Percentiles rank a stretch among this genome's conserved stretches.
Evolutionary conservation across 1,140 invertebrate species (phyloP).

Genomic region (Aplysia californica): DNA sequence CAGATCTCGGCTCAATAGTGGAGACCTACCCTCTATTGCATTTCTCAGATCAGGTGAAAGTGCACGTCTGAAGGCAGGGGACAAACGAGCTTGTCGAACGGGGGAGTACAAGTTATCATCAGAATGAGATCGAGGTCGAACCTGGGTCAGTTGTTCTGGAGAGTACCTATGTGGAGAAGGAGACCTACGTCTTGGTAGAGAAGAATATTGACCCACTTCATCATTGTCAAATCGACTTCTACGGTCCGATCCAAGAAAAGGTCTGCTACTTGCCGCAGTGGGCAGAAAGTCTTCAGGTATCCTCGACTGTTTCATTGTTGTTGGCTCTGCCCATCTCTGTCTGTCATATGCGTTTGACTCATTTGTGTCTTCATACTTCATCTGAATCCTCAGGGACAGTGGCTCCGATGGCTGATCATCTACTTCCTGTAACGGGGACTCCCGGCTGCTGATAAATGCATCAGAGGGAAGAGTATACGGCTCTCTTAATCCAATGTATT

Average conservation of each 20-base stretch:
- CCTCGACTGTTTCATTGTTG: too few species aligned
- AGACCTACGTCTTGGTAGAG: background rate
- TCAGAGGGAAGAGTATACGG: background rate
- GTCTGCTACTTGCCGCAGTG: background rate
- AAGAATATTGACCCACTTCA: background rate
- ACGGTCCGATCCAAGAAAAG: too few species aligned
- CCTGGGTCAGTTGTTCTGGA: too few species aligned
- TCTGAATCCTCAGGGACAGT: background rate
- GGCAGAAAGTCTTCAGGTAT: too few species aligned
- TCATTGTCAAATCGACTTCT: too few species aligned
- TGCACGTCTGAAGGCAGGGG: background rate
- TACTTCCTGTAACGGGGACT: too few species aligned
- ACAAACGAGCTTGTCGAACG: background rate
- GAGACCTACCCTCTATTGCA: slow-evolving; percentile 1
- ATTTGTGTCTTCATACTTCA: background rate
- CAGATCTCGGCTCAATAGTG: background rate
- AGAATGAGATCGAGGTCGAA: background rate
- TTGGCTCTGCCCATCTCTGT: background rate
- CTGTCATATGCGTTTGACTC: background rate
- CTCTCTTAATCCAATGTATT: too few species aligned
- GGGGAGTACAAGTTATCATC: background rate
- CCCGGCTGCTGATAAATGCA: background rate
- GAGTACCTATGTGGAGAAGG: too few species aligned
- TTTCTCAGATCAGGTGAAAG: slow-evolving; percentile 1
- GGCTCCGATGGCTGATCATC: background rate